Base-by-base conservation (phyloP, 2,113 vertebrate species). In the Rhabdornis inornatus region DNA sequence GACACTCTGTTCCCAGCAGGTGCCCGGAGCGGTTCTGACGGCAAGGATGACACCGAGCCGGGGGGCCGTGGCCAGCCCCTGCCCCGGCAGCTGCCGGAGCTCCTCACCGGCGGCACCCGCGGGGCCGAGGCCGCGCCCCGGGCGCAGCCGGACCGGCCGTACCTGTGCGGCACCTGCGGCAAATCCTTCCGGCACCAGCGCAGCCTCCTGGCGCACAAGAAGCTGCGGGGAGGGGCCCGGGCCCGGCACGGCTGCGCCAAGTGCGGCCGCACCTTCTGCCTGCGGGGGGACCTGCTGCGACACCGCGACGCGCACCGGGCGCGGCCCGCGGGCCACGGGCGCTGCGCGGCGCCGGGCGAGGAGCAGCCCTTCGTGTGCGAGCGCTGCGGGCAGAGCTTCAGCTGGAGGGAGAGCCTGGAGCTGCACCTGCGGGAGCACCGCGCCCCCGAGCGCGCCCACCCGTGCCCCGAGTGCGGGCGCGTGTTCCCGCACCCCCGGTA, bases 271-370 rank as follows among this genome's bases (percentile, higher is more conserved):
- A 18, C 69, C 92, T 98, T 98, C 97, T 97, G 98, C 25, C 49
- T 97, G 52, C 94, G 72, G 33, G 99, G 99, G 0, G 98, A 98
- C 23, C 98, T 99, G 47, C 47, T 49, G 47, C 47, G 47, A 13
- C 47, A 49, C 47, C 47, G 47, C 13, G 47, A 49, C 23, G 4
- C 47, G 47, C 47, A 49, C 47, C 47, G 47, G 47, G 47, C 23
- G 23, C 47, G 47, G 23, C 23, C 47, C 47, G 11, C 23, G 47
- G 47, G 23, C 12, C 47, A 22, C 47, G 21, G 47, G 47, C 47
- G 47, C 22, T 22, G 45, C 45, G 19, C 45, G 45, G 45, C 10
- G 21, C 44, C 44, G 44, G 44, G 18, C 44, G 47, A 49, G 47
- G 47, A 49, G 47, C 47, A 11, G 23, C 47, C 47, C 47, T 49